These are phyloP conservation scores for Melanostoma mellinum DNA, from an alignment of 2,888 invertebrate species.

Conservation along the genomic window DNA sequence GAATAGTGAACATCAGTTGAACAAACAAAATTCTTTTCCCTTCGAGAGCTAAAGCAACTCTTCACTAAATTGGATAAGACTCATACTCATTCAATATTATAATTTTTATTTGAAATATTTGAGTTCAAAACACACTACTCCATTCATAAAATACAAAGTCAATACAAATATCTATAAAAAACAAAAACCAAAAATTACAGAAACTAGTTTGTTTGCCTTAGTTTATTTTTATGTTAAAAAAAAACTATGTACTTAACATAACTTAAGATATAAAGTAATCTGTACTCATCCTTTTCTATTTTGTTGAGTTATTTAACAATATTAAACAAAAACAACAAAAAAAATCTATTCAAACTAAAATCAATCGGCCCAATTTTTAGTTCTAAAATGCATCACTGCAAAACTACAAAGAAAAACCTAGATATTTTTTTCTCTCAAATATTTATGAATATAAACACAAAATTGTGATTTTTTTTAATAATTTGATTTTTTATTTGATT, in stretches of 20 bases:
- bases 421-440: slow-evolving; percentile 27
- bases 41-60: no score
- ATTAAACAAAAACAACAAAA: slow-evolving; percentile 45
- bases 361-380: slow-evolving; percentile 73
- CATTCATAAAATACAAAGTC: neutral
- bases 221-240: slow-evolving; percentile 52
- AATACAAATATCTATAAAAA: neutral
- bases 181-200: slow-evolving; percentile 33
- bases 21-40: no score
- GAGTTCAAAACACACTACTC: slow-evolving; percentile 48
- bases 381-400: slow-evolving; percentile 68
- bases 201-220: slow-evolving; percentile 61
- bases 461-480: slow-evolving; percentile 70
- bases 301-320: slow-evolving; percentile 60
- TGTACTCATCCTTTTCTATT: slow-evolving; percentile 56
- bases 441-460: slow-evolving; percentile 45
- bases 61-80: no score
- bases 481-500: slow-evolving; percentile 62
- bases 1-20: no score
- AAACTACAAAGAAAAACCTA: slow-evolving; percentile 34
- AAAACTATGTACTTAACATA: slow-evolving; percentile 57
- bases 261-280: slow-evolving; percentile 60
- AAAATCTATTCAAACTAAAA: slow-evolving; percentile 61
- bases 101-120: slow-evolving; percentile 44
- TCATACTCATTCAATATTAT: slow-evolving; percentile 20